Conservation (phyloP, 2,888 invertebrate genomes). For the Scrobipalpa costella region DNA sequence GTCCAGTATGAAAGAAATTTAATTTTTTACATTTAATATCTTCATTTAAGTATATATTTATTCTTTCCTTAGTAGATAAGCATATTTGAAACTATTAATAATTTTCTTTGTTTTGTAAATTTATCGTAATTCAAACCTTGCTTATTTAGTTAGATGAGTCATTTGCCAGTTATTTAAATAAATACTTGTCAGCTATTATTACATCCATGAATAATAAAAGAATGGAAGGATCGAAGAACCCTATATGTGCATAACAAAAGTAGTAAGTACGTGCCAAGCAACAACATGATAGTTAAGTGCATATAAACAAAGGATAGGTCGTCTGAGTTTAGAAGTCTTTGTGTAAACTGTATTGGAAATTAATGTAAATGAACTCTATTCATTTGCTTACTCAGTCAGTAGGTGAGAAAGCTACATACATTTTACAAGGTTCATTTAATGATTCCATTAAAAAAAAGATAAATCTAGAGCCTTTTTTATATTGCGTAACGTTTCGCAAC, state of each 20-base stretch:
- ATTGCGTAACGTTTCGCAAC: background rate
- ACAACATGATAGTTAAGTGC: background rate
- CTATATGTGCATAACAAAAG: too few relatives aligned
- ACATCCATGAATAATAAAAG: background rate
- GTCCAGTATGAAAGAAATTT: too few relatives aligned
- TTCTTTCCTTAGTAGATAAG: too few relatives aligned
- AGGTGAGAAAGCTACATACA: too few relatives aligned
- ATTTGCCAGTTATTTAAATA: constrained; percentile 6
- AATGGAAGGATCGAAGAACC: background rate
- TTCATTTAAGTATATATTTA: too few relatives aligned
- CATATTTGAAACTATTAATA: too few relatives aligned
- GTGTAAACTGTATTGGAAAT: constrained; percentile 33
- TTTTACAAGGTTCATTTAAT: too few relatives aligned
- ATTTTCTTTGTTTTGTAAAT: too few relatives aligned
- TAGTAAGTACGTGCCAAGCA: background rate
- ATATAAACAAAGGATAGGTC: background rate
- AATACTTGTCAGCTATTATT: background rate
- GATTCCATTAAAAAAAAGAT: too few relatives aligned
- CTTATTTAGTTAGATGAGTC: constrained; percentile 19
- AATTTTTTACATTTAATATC: too few relatives aligned
- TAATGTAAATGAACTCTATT: constrained; percentile 32
- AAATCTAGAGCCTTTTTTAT: background rate
- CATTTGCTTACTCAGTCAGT: constrained; percentile 36
- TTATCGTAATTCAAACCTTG: too few relatives aligned
- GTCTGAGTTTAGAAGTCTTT: background rate